A percentile compares a stretch with the other conserved stretches of the same genome.
Conservation (phyloP, 2,113 vertebrate genomes). For the Percopsis transmontana region DNA sequence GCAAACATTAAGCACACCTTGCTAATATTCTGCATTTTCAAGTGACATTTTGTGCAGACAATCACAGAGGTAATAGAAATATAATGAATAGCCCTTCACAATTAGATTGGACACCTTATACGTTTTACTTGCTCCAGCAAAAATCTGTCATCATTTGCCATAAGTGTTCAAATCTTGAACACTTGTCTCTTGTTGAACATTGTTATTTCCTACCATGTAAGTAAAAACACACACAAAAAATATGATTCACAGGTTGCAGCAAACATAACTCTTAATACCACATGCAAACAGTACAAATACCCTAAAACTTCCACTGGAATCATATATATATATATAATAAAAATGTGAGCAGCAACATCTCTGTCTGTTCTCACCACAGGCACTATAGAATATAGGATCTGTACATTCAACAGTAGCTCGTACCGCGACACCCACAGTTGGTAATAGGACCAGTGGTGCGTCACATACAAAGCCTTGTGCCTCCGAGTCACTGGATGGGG, state of each 20-base stretch:
- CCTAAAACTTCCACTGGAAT: slow-evolving; percentile 23
- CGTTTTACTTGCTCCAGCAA: background rate
- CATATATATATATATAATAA: background rate
- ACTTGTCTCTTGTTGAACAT: slow-evolving; percentile 22
- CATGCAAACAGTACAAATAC: slow-evolving; percentile 48
- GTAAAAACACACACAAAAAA: slow-evolving; percentile 11
- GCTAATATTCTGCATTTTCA: background rate
- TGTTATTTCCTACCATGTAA: slow-evolving; percentile 5
- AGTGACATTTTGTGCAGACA: slow-evolving; percentile 36
- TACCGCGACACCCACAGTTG: background rate
- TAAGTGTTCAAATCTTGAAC: slow-evolving; percentile 29
- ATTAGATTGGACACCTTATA: slow-evolving; percentile 48
- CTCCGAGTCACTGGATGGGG: background rate
- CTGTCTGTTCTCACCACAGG: slow-evolving; percentile 39
- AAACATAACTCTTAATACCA: slow-evolving; percentile 27
- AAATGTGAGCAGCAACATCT: background rate
- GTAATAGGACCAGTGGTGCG: background rate
- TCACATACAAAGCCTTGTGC: background rate
- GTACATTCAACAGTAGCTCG: slow-evolving; percentile 58
- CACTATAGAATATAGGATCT: slow-evolving; percentile 52
- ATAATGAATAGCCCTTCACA: slow-evolving; percentile 69
- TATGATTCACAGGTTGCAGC: slow-evolving; percentile 12
- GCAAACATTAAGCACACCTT: background rate
- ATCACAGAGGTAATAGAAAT: slow-evolving; percentile 51
- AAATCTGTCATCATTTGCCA: slow-evolving; percentile 1